These are phyloP conservation scores for Loriculus beryllinus DNA, from an alignment of 2,797 vertebrate genomes.

Conservation along the genomic window DNA sequence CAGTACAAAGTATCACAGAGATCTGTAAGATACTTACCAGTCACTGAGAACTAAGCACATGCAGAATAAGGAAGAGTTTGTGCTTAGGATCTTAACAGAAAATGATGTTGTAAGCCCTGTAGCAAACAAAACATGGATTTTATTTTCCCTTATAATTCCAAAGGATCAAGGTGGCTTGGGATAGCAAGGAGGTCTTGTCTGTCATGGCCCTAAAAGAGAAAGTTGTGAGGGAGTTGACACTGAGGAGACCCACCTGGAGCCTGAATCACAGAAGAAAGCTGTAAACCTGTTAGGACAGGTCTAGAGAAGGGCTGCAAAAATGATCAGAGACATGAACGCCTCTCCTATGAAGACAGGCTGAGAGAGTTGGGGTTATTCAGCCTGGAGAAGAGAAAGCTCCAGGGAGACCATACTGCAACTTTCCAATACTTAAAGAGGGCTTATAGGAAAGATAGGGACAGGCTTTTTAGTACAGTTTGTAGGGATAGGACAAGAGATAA, in stretches of 20 bases:
- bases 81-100: neutral
- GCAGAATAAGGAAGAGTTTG: neutral
- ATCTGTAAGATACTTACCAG: no score
- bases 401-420: neutral
- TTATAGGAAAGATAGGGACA: neutral
- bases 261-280: neutral
- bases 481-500: neutral
- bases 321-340: neutral
- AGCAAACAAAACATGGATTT: neutral
- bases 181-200: neutral
- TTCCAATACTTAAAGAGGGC: neutral
- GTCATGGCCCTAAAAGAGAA: neutral
- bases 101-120: neutral
- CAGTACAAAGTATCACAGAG: fast-evolving
- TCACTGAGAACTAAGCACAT: neutral
- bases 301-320: neutral
- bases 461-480: neutral
- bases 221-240: neutral
- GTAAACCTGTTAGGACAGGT: neutral
- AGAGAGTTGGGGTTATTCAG: neutral
- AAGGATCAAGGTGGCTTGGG: neutral
- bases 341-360: neutral
- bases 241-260: neutral
- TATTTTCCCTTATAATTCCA: neutral
- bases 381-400: neutral